A percentile compares a stretch with the other conserved stretches of the same genome.
phyloP scores from a whole-genome alignment of 2,797 vertebrate genomes.

The Pogonophryne albipinna region DNA sequence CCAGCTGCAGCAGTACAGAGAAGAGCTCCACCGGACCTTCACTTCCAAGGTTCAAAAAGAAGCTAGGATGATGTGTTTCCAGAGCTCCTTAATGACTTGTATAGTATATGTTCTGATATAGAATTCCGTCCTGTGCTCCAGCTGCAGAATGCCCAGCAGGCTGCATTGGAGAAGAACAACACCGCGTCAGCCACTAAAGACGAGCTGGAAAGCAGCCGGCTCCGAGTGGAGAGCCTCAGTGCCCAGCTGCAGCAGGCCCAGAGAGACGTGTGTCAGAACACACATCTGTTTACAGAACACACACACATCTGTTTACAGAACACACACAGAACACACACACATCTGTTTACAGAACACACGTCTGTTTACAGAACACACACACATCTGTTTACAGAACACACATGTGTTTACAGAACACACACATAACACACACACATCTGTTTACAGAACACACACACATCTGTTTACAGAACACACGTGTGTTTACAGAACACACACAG shows the following conservation, averaged over 20 bases:
- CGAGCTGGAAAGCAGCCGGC: conserved; percentile 81
- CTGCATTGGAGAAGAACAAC: conserved; percentile 79
- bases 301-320: too few relatives aligned
- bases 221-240: conserved; percentile 78
- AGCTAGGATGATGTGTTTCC: neutral
- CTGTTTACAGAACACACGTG: too few relatives aligned
- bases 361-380: too few relatives aligned
- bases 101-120: neutral
- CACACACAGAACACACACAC: too few relatives aligned
- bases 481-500: too few relatives aligned
- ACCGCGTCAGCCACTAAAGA: conserved; percentile 79
- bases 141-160: conserved; percentile 86
- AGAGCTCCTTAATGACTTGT: neutral
- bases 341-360: too few relatives aligned
- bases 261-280: conserved; percentile 76
- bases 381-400: too few relatives aligned
- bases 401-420: too few relatives aligned
- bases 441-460: too few relatives aligned
- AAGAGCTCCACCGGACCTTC: conserved; percentile 85
- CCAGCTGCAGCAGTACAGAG: conserved; percentile 88
- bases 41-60: conserved; percentile 79
- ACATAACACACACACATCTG: too few relatives aligned
- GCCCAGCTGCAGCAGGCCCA: conserved; percentile 82
- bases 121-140: conserved; percentile 31
- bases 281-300: too few relatives aligned